Evolutionary conservation across 2,888 invertebrate genomes (phyloP).

Genomic region (Drosophila nr. perissopoda): DNA sequence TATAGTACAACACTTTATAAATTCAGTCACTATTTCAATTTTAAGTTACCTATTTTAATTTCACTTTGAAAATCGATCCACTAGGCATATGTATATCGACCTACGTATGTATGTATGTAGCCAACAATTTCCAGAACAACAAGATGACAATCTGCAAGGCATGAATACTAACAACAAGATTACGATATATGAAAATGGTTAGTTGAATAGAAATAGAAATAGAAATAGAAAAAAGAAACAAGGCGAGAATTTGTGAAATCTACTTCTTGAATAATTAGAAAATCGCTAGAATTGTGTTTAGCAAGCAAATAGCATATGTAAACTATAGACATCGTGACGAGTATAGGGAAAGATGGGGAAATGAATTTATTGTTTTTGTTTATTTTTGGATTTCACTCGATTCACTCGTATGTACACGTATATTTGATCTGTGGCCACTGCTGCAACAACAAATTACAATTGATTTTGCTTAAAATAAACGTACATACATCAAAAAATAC

Average conservation of each 20-base stretch:
- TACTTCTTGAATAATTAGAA: background rate
- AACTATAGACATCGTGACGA: background rate
- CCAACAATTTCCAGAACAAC: conserved; percentile 21
- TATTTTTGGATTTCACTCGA: background rate
- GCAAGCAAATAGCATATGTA: background rate
- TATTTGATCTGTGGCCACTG: conserved; percentile 5
- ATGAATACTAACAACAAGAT: background rate
- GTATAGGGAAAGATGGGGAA: background rate
- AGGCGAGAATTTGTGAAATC: background rate
- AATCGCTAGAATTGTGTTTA: background rate
- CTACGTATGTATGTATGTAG: conserved; percentile 35
- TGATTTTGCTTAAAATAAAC: conserved; percentile 13
- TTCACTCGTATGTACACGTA: background rate
- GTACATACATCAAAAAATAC: conserved; percentile 10
- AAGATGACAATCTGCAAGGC: conserved; percentile 13
- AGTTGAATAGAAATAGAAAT: background rate
- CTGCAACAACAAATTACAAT: conserved; percentile 12
- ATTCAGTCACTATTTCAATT: conserved; percentile 24
- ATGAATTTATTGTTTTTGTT: background rate
- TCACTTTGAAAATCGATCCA: conserved; percentile 10
- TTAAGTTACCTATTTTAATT: conserved; percentile 14
- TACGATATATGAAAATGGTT: background rate
- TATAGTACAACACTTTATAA: conserved; percentile 22
- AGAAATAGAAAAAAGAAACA: background rate
- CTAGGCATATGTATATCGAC: conserved; percentile 10